Conservation (phyloP, 2,113 vertebrate species). For the Platichthys stellatus region DNA sequence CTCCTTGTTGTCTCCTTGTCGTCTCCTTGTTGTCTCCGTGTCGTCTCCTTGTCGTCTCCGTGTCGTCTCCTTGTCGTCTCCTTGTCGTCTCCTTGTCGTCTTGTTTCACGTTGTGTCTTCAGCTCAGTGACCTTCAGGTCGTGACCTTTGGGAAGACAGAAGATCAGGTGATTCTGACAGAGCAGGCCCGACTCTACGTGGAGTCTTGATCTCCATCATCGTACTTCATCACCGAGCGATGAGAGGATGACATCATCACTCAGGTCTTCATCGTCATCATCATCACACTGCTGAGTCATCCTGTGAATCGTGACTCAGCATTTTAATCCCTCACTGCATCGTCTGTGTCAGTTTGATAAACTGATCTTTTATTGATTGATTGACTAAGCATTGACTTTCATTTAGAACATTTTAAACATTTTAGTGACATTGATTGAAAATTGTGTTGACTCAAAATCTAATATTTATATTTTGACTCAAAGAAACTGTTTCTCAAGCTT, state of each 20-base stretch:
- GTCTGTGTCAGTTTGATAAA: too few relatives aligned
- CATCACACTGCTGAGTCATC: not conserved
- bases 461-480: too few relatives aligned
- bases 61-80: too few relatives aligned
- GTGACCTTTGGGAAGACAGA: constrained; percentile 92
- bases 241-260: not conserved
- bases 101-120: too few relatives aligned
- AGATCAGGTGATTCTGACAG: constrained; percentile 91
- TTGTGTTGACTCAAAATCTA: too few relatives aligned
- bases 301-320: not conserved
- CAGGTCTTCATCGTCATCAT: not conserved
- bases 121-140: constrained; percentile 83
- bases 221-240: too few relatives aligned
- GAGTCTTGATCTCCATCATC: too few relatives aligned
- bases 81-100: too few relatives aligned
- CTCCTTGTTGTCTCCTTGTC: too few relatives aligned
- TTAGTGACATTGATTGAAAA: not conserved
- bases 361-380: not conserved
- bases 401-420: not conserved
- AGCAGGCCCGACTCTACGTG: constrained; percentile 83
- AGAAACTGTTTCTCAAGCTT: too few relatives aligned
- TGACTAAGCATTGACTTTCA: not conserved
- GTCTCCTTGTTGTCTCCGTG: too few relatives aligned
- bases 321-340: not conserved
- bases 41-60: too few relatives aligned